Evolutionary conservation across 2,888 invertebrate genomes (phyloP).

Genomic region (Drepana falcataria): DNA sequence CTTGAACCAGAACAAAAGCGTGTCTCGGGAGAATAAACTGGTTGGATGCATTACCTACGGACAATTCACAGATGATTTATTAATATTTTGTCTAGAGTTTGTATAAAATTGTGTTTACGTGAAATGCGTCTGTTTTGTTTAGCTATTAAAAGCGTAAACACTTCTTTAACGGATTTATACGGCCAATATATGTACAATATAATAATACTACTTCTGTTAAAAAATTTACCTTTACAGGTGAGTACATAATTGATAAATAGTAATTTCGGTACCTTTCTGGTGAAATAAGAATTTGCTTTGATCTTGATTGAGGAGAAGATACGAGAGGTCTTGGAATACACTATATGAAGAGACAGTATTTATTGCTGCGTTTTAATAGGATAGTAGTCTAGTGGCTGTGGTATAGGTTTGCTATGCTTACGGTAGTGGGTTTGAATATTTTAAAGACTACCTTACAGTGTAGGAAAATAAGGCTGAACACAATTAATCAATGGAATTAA

Average conservation of each 20-base stretch:
- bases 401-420: not conserved
- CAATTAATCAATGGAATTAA: not conserved
- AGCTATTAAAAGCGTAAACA: constrained; percentile 14
- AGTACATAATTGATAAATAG: too few relatives aligned
- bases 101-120: constrained; percentile 9
- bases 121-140: constrained; percentile 17
- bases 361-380: not conserved
- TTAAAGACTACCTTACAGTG: not conserved
- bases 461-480: not conserved
- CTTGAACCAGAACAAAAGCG: constrained; percentile 36
- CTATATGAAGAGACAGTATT: too few relatives aligned
- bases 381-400: not conserved
- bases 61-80: constrained; percentile 27
- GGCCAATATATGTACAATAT: not conserved
- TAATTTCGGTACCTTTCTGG: too few relatives aligned
- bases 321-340: too few relatives aligned
- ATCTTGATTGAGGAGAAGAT: too few relatives aligned
- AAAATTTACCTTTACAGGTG: too few relatives aligned
- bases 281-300: too few relatives aligned
- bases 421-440: not conserved
- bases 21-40: constrained; percentile 18
- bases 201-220: too few relatives aligned
- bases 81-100: constrained; percentile 4
- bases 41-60: constrained; percentile 9
- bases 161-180: not conserved